Conservation (phyloP, 2,888 invertebrate genomes). For the Poecilus cupreus region DNA sequence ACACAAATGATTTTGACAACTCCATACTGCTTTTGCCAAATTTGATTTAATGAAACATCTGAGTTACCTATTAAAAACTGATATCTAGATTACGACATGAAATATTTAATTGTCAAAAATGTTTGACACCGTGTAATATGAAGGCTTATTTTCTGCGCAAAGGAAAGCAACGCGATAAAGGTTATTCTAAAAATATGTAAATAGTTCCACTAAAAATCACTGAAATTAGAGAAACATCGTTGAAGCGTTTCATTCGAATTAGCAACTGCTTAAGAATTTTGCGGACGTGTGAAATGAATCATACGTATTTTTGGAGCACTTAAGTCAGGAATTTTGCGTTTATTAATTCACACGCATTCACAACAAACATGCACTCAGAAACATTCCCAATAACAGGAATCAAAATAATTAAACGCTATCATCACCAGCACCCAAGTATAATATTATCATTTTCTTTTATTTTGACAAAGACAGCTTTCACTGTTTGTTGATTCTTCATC, state of each 20-base stretch:
- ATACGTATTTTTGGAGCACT: conserved; percentile 52
- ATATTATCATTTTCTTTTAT: neutral
- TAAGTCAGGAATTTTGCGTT: conserved; percentile 43
- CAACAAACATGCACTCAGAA: conserved; percentile 35
- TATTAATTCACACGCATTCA: conserved; percentile 36
- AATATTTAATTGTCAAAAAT: neutral
- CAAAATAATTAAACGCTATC: conserved; percentile 6
- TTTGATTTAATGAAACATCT: conserved; percentile 1
- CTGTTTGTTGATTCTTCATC: neutral
- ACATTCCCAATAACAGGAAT: conserved; percentile 2
- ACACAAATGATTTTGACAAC: conserved; percentile 41
- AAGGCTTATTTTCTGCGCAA: too few species aligned
- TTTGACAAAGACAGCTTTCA: neutral
- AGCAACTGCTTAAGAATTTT: conserved; percentile 32
- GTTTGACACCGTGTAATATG: too few species aligned
- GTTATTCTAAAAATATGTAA: conserved; percentile 22
- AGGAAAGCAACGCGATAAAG: neutral
- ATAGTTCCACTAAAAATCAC: conserved; percentile 23
- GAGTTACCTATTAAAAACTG: neutral
- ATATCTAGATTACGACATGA: neutral
- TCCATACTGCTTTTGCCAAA: conserved; percentile 30
- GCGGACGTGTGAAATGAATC: conserved; percentile 41
- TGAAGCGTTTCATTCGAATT: conserved; percentile 1
- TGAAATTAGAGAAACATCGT: conserved; percentile 22
- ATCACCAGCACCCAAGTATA: neutral